phyloP scores from a whole-genome alignment of 1,140 invertebrate genomes.

The Drosophila quadrilineata region DNA sequence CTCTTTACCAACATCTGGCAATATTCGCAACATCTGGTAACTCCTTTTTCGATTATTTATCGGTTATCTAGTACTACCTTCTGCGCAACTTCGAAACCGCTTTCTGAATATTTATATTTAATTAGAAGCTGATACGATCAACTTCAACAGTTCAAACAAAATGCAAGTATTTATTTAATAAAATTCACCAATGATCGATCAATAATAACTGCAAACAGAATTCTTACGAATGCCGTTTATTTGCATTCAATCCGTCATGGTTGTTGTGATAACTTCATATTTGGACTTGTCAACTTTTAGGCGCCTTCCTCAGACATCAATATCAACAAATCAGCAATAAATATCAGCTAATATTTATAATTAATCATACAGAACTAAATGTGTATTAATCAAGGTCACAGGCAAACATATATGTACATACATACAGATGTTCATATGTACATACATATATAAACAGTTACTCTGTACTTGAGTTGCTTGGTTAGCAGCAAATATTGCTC shows the following conservation, averaged over 20 bases:
- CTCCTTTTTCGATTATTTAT: no score
- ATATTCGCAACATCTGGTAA: no score
- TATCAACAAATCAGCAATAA: constrained; percentile 2
- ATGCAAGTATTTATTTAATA: no score
- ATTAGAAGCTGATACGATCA: no score
- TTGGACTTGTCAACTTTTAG: constrained; percentile 37
- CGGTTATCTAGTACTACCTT: no score
- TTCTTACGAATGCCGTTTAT: constrained; percentile 4
- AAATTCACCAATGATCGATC: constrained; percentile 10
- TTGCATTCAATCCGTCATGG: constrained; percentile 21
- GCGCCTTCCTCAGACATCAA: constrained; percentile 14
- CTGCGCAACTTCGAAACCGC: no score
- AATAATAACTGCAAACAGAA: constrained; percentile 1
- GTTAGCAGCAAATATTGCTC: constrained; percentile 3
- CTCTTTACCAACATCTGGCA: no score
- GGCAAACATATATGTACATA: background rate
- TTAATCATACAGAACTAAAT: constrained; percentile 18
- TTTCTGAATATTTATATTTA: no score
- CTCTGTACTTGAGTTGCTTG: background rate
- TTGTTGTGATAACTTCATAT: constrained; percentile 18
- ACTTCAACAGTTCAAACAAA: background rate
- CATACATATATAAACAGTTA: constrained; percentile 5
- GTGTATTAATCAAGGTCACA: no score
- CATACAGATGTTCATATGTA: background rate
- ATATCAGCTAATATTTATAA: constrained; percentile 4